Base-by-base conservation (phyloP, 2,797 vertebrate genomes). In the Molothrus aeneus region DNA sequence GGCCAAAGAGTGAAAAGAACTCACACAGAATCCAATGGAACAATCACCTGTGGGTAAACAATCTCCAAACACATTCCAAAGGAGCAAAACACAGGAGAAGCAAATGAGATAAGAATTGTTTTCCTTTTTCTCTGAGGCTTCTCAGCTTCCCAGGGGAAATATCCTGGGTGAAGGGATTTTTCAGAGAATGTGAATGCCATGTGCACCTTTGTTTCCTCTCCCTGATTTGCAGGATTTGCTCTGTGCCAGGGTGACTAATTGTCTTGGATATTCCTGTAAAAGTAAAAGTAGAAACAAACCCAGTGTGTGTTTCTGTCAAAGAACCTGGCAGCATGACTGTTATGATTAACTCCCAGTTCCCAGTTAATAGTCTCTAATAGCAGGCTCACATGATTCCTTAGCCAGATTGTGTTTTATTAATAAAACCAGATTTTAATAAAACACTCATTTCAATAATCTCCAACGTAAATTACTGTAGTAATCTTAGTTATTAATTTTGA, bases 391-490 rank as follows among this genome's bases (percentile, higher is more conserved):
- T 75, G 80, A 90, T 92, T 79, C 93, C 83, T 92, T 60, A 87
- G 61, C 82, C 87, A 82, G 91, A 96, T 68, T 81, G 89, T 89
- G 88, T 96, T 97, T 95, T 97, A 96, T 95, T 97, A 97, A 94
- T 96, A 93, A 97, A 96, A 95, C 63, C 64, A 92, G 92, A 81
- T 96, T 96, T 96, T 96, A 97, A 95, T 96, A 94, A 95, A 96
- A 94, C 92, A 90, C 79, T 92, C 64, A 69, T 88, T 93, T 90
- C 80, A 92, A 81, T 96, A 92, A 96, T 95, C 79, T 96, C 75
- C 70, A 90, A 87, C 72, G 53, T 96, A 96, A 96, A 96, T 97
- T 95, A 70, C 82, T 40, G 29, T 73, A 80, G 80, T 94, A 88
- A 95, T 90, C 80, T 92, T 80, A 84, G 80, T 89, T 92, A 96